Base-by-base conservation (phyloP, 2,113 vertebrate genomes). In the Rallus limicola region DNA sequence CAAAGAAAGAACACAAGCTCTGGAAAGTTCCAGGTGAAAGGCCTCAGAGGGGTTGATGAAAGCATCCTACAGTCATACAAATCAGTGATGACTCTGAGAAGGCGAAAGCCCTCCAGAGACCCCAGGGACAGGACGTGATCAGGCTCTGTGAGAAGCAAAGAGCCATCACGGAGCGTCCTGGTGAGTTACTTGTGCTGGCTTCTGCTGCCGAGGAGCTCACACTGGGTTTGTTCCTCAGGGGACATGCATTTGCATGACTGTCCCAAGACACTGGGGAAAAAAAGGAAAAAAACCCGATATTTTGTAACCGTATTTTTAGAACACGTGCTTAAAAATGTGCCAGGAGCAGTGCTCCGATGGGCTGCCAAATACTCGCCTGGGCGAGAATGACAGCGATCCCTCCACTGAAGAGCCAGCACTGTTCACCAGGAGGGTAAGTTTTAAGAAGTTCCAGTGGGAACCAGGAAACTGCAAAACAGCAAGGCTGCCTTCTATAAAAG, bases 361-460 rank as follows among this genome's bases (percentile, higher is more conserved):
- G 55, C 2, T 38, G 56, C 67, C 50, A 88, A 14, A 52, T 77
- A 42, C 23, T 88, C 8, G 33, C 52, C 65, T 89, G 80, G 77
- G 91, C 84, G 77, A 94, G 48, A 75, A 86, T 40, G 81, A 56
- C 59, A 84, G 42, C 0, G 2, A 82, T 82, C 64, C 60, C 48
- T 75, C 76, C 55, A 84, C 76, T 65, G 34, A 50, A 74, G 84
- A 85, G 72, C 42, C 83, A 74, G 4, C 5, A 11, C 58, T 78
- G 60, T 89, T 84, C 84, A 93, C 79, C 44, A 79, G 4, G 12
- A 87, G 70, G 62, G 53, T 95, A 62, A 64, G 78, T 93, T 88
- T 86, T 75, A 76, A 71, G 83, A 95, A 78, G 77, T 91, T 93
- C 93, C 89, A 79, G 84, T 96, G 96, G 93, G 94, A 96, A 97